These are phyloP conservation scores for Lepidocyrtinus sp. DNA, from an alignment of 2,888 invertebrate genomes.

Conservation along the genomic window DNA sequence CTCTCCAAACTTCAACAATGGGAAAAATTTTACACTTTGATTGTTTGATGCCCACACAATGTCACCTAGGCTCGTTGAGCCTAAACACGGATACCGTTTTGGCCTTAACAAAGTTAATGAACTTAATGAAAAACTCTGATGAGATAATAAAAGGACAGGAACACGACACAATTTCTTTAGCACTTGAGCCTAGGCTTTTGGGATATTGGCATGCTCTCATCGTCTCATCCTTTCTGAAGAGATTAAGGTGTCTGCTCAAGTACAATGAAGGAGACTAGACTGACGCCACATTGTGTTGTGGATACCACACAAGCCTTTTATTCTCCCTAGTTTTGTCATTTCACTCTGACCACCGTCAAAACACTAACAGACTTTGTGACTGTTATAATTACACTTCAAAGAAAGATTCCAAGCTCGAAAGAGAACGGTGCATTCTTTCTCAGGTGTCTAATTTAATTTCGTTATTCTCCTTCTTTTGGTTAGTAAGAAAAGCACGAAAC, in stretches of 20 bases:
- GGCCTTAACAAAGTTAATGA: constrained; percentile 47
- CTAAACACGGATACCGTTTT: constrained; percentile 33
- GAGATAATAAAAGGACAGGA: constrained; percentile 39
- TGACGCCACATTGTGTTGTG: constrained; percentile 34
- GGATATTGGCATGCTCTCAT: constrained; percentile 25
- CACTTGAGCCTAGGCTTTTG: neutral
- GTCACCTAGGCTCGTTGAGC: too few species aligned
- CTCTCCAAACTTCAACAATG: neutral
- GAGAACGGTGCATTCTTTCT: neutral
- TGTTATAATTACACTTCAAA: too few species aligned
- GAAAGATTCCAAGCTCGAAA: too few species aligned
- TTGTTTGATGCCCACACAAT: neutral
- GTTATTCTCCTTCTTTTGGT: too few species aligned
- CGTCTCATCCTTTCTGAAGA: constrained; percentile 34
- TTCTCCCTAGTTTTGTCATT: too few species aligned
- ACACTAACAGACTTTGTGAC: neutral
- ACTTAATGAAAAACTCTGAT: constrained; percentile 40
- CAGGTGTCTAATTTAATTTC: neutral
- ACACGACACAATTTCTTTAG: constrained; percentile 15
- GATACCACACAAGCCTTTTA: too few species aligned
- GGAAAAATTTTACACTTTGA: neutral
- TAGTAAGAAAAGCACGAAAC: too few species aligned
- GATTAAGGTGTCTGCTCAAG: constrained; percentile 41
- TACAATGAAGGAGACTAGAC: constrained; percentile 45
- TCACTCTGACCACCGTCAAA: neutral